Evolutionary conservation across 2,888 invertebrate genomes (phyloP).

Genomic region (Idaea aversata): DNA sequence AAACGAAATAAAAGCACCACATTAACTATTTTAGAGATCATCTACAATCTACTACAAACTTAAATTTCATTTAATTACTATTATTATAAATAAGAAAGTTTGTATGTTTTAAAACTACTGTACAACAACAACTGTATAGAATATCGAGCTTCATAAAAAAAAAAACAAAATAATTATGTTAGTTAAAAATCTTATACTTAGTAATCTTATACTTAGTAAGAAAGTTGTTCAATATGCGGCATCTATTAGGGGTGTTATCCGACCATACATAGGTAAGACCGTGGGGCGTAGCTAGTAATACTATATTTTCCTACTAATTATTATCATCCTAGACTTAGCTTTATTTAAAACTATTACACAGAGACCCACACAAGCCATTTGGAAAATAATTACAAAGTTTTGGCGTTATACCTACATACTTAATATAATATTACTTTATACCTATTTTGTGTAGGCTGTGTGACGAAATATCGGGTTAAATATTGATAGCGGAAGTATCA

Average conservation of each 20-base stretch:
- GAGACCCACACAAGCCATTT: conserved; percentile 1
- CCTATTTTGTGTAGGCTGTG: too few relatives aligned
- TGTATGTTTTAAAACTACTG: neutral
- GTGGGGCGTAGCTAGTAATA: neutral
- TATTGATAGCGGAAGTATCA: too few relatives aligned
- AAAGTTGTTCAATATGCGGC: too few relatives aligned
- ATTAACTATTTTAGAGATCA: neutral
- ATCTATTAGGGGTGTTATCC: neutral
- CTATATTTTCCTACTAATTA: neutral
- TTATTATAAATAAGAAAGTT: neutral
- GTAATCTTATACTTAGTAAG: too few relatives aligned
- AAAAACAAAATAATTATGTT: too few relatives aligned
- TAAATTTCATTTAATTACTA: neutral
- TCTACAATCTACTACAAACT: neutral
- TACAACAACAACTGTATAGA: neutral
- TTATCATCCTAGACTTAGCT: neutral
- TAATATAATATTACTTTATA: neutral
- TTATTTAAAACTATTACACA: conserved; percentile 4
- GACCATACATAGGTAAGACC: neutral
- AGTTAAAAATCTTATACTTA: too few relatives aligned
- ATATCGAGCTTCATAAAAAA: too few relatives aligned
- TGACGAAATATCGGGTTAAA: too few relatives aligned
- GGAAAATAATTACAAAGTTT: conserved; percentile 3
- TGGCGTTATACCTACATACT: neutral
- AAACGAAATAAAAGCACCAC: neutral